Base-by-base conservation (phyloP, 2,113 vertebrate species). In the Myiopsitta monachus region DNA sequence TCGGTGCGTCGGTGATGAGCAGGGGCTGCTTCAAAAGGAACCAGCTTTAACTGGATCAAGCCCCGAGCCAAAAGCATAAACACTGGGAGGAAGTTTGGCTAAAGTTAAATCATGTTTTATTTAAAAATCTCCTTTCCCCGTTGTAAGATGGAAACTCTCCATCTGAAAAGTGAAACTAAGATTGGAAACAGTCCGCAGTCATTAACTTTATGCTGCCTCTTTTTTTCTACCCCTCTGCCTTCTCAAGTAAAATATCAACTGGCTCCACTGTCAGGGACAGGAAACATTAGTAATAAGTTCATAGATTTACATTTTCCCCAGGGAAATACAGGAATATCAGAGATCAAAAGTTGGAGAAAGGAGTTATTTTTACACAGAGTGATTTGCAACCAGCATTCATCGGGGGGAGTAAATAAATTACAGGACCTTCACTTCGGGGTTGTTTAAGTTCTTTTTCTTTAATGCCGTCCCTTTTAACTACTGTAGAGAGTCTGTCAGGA, bases 271-370 rank as follows among this genome's bases (percentile, higher is more conserved):
- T 98, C 97, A 97, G 92, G 85, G 93, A 96, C 97, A 97, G 97
- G 97, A 98, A 98, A 97, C 97, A 98, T 98, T 98, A 97, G 97
- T 97, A 98, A 98, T 97, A 98, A 97, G 97, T 97, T 97, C 96
- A 96, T 97, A 97, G 97, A 98, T 98, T 97, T 97, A 97, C 97
- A 97, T 98, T 97, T 97, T 96, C 97, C 96, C 97, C 91, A 96
- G 97, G 96, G 97, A 98, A 98, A 95, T 86, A 69, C 95, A 97
- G 95, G 96, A 97, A 97, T 97, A 98, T 96, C 91, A 74, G 86
- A 97, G 96, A 97, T 98, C 97, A 97, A 97, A 97, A 96, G 97
- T 97, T 96, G 95, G 95, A 95, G 91, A 97, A 96, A 97, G 96
- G 96, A 96, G 96, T 97, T 97, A 97, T 97, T 98, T 97, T 97